phyloP scores from a whole-genome alignment of 2,888 invertebrate genomes.

The Eristalis arbustorum region DNA sequence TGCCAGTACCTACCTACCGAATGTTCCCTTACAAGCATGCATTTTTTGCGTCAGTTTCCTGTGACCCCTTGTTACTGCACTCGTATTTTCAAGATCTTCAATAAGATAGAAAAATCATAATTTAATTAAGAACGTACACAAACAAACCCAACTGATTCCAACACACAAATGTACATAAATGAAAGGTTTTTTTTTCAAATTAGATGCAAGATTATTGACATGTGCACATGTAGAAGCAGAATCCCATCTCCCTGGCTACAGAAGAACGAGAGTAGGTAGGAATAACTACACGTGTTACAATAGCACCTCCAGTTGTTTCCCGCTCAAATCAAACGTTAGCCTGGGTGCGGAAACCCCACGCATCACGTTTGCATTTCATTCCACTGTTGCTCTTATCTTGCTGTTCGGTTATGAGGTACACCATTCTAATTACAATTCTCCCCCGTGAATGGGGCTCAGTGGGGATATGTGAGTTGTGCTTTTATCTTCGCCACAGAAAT shows the following conservation, averaged over 20 bases:
- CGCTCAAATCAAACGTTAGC: conserved; percentile 57
- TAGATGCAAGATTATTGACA: not conserved
- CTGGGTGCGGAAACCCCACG: conserved; percentile 26
- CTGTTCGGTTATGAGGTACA: conserved; percentile 66
- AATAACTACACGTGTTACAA: not conserved
- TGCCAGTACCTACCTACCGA: too few relatives aligned
- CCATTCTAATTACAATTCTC: conserved; percentile 60
- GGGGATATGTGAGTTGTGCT: conserved; percentile 1
- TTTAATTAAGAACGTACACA: too few relatives aligned
- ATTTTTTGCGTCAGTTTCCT: too few relatives aligned
- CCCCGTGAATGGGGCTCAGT: not conserved
- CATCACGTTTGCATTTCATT: conserved; percentile 62
- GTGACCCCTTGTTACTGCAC: too few relatives aligned
- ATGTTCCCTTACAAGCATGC: too few relatives aligned
- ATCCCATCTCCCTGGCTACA: not conserved
- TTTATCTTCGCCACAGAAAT: conserved; percentile 51
- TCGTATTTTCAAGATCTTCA: too few relatives aligned
- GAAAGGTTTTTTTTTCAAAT: not conserved
- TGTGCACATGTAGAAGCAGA: not conserved
- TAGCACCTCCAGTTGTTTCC: conserved; percentile 11
- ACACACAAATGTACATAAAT: not conserved
- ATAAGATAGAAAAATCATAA: too few relatives aligned
- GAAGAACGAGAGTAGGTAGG: not conserved
- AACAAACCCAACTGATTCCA: not conserved
- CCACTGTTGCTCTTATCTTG: conserved; percentile 66